Percentiles rank a stretch among this genome's conserved stretches.
phyloP scores from a whole-genome alignment of 2,113 vertebrate genomes.

The Campylomormyrus tamandua region DNA sequence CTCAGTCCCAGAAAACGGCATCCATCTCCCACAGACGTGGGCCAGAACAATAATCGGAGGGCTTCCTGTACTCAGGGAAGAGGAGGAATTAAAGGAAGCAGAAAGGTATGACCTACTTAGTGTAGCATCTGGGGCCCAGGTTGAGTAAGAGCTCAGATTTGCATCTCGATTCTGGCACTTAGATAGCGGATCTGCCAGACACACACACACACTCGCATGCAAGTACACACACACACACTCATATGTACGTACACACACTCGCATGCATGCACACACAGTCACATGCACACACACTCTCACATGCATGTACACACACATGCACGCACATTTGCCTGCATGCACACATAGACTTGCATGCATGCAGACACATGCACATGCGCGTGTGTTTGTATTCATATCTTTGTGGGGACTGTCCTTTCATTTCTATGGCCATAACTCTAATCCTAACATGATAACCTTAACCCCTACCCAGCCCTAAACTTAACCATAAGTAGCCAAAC shows the following conservation, averaged over 20 bases:
- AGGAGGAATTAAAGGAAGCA: not conserved
- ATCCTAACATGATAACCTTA: not conserved
- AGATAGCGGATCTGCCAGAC: not conserved
- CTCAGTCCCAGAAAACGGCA: not conserved
- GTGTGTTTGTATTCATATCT: not conserved
- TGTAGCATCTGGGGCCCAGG: slow-evolving; percentile 1
- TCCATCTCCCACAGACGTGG: not conserved
- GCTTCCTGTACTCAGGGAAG: not conserved
- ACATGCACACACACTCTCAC: no score
- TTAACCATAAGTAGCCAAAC: not conserved
- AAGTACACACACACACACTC: no score
- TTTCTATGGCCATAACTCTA: not conserved
- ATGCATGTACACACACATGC: not conserved
- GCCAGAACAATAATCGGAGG: not conserved
- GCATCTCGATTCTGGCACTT: not conserved
- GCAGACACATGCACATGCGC: not conserved
- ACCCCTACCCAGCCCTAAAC: not conserved
- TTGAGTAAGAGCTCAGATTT: not conserved
- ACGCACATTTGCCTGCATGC: not conserved
- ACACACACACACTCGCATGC: not conserved
- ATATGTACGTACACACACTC: no score
- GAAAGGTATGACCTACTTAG: not conserved
- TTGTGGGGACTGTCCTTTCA: not conserved
- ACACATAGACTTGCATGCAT: not conserved
- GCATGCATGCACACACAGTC: no score